Evolutionary conservation across 2,113 vertebrate genomes (phyloP).

Genomic region (Phylloscopus trochiloides): DNA sequence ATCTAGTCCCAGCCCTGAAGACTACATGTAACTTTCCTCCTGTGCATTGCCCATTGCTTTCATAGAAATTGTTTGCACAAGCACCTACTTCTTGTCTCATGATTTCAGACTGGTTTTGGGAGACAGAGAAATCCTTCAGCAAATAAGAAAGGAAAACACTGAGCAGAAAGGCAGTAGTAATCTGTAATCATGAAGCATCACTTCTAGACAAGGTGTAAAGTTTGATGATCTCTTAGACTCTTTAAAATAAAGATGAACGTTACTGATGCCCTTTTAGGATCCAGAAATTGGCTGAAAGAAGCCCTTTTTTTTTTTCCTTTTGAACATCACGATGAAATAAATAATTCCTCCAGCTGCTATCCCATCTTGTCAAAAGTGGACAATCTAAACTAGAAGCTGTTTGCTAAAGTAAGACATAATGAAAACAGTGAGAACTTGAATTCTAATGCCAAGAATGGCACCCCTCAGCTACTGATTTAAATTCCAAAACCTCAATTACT

Average conservation of each 20-base stretch:
- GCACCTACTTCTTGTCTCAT: neutral
- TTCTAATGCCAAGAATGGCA: neutral
- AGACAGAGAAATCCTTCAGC: neutral
- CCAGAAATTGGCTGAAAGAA: neutral
- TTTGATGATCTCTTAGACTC: neutral
- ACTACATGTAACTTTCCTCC: neutral
- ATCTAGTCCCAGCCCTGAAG: neutral
- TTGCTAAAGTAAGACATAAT: constrained; percentile 12
- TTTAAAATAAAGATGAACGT: neutral
- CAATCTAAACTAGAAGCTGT: neutral
- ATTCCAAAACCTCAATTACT: neutral
- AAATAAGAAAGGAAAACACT: neutral
- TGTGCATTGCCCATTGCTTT: neutral
- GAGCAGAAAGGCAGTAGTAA: neutral
- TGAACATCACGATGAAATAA: neutral
- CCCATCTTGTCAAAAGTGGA: neutral
- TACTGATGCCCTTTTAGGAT: neutral
- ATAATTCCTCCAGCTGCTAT: neutral
- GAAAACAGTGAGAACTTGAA: constrained; percentile 3
- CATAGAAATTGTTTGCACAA: neutral
- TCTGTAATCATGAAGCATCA: neutral
- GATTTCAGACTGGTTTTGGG: neutral
- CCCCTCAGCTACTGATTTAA: neutral
- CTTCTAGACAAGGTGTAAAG: neutral
- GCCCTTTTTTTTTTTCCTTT: neutral